phyloP scores from a whole-genome alignment of 2,888 invertebrate species.

The Chrysolina americana region DNA sequence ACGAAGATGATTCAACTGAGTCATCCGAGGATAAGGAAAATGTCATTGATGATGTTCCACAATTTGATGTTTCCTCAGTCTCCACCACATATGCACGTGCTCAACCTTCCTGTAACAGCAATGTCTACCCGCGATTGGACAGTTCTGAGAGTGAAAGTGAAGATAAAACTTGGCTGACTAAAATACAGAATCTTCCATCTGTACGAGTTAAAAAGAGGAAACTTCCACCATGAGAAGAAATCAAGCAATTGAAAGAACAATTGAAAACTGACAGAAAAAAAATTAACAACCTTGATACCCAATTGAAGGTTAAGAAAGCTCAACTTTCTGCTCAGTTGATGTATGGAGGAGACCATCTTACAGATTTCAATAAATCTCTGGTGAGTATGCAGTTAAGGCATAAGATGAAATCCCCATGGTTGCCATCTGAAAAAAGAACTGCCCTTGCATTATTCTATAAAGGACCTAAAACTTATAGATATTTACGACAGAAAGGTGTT shows the following conservation, averaged over 20 bases:
- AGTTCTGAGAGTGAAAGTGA: neutral
- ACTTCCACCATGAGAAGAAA: neutral
- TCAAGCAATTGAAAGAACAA: neutral
- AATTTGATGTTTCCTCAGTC: too few species aligned
- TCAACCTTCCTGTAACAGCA: too few species aligned
- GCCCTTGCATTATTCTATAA: neutral
- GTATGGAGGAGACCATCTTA: too few species aligned
- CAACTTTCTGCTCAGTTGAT: neutral
- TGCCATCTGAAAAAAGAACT: neutral
- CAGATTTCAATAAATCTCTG: neutral
- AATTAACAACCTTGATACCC: neutral
- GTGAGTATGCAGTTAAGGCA: conserved; percentile 5
- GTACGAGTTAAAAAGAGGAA: neutral
- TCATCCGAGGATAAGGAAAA: too few species aligned
- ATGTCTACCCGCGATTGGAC: neutral
- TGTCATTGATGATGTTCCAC: too few species aligned
- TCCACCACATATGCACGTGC: too few species aligned
- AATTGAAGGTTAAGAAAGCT: neutral
- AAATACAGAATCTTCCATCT: neutral
- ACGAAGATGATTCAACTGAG: too few species aligned
- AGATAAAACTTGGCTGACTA: neutral
- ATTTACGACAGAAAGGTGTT: neutral
- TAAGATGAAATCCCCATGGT: conserved; percentile 2
- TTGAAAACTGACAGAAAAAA: conserved; percentile 1
- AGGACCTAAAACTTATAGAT: too few species aligned